Percentiles rank a stretch among this genome's conserved stretches.
Conservation (phyloP, 1,140 invertebrate genomes). For the Zophobas morio region DNA sequence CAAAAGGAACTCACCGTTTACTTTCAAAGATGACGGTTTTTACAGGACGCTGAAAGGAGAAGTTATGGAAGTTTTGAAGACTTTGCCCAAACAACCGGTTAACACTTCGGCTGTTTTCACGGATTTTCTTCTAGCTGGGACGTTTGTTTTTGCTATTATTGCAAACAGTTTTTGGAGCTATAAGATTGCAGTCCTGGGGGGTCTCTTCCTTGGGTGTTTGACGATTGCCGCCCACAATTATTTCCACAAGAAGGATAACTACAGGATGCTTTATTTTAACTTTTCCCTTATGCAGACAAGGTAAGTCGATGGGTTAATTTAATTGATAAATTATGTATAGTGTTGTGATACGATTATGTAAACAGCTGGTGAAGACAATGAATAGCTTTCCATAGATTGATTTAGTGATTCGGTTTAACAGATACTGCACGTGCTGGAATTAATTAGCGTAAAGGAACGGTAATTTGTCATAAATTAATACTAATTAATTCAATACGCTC, state of each 20-base stretch:
- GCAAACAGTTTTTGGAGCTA: constrained; percentile 69
- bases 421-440: too few relatives aligned
- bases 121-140: constrained; percentile 70
- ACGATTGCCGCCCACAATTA: constrained; percentile 82
- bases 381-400: too few relatives aligned
- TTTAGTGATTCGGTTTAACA: too few relatives aligned
- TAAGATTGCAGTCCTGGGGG: constrained; percentile 67
- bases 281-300: constrained; percentile 76
- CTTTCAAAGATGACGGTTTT: constrained; percentile 78
- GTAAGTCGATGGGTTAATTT: constrained; percentile 62
- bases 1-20: constrained; percentile 74
- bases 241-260: constrained; percentile 84
- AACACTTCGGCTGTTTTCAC: constrained; percentile 69
- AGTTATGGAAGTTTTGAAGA: constrained; percentile 65
- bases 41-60: constrained; percentile 75
- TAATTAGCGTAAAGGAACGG: too few relatives aligned
- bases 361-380: too few relatives aligned
- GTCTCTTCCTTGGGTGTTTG: constrained; percentile 72
- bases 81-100: constrained; percentile 61
- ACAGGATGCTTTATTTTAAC: constrained; percentile 87
- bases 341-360: too few relatives aligned
- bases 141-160: constrained; percentile 70
- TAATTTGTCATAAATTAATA: too few relatives aligned
- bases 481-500: too few relatives aligned
- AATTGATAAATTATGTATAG: background rate